Conservation (phyloP, 2,113 vertebrate genomes). For the Tupaia chinensis region DNA sequence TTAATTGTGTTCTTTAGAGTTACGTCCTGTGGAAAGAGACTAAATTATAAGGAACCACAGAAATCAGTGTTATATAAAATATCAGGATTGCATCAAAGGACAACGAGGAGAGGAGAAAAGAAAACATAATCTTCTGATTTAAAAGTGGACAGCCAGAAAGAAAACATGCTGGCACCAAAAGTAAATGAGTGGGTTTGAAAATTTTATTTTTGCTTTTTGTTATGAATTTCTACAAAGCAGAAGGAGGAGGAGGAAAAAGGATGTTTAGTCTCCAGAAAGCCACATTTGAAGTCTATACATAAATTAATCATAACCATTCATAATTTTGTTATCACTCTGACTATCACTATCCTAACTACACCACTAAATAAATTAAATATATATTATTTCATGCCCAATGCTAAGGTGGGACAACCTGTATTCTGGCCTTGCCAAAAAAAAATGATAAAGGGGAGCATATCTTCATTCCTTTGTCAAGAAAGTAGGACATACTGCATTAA, state of each 20-base stretch:
- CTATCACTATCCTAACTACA: background rate
- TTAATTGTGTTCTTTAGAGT: constrained; percentile 65
- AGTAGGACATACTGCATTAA: background rate
- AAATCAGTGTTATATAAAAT: constrained; percentile 53
- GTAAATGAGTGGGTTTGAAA: background rate
- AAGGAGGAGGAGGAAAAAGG: background rate
- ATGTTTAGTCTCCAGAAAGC: background rate
- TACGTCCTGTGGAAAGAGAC: constrained; percentile 29
- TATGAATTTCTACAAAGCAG: background rate
- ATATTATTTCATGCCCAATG: background rate
- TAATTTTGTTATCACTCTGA: constrained; percentile 5
- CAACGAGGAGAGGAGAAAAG: background rate
- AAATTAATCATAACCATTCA: constrained; percentile 9
- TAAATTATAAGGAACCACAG: background rate
- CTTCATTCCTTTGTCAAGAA: background rate
- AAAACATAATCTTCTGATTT: constrained; percentile 36
- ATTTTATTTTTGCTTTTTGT: constrained; percentile 27
- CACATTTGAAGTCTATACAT: constrained; percentile 21
- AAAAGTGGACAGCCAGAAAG: background rate
- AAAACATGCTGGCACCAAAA: background rate
- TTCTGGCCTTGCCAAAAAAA: background rate
- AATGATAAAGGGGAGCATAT: background rate
- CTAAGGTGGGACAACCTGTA: background rate
- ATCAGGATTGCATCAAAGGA: constrained; percentile 21
- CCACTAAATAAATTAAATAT: background rate